These are phyloP conservation scores for Protonemura montana DNA, from an alignment of 2,888 invertebrate genomes.

Conservation along the genomic window DNA sequence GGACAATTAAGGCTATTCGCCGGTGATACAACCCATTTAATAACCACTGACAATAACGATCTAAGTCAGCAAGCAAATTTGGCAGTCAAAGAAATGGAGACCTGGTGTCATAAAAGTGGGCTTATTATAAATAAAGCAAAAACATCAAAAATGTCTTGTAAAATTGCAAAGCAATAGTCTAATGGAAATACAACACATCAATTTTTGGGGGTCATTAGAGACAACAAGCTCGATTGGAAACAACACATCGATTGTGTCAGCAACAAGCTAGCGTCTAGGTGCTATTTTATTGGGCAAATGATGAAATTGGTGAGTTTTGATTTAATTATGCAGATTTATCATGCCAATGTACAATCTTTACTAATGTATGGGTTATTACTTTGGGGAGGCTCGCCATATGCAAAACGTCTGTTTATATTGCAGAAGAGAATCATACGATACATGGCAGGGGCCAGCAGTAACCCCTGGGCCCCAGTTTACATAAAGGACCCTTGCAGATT, in stretches of 20 bases:
- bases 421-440: not conserved
- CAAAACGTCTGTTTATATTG: not conserved
- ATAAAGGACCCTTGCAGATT: not conserved
- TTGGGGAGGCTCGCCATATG: not conserved
- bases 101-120: too few relatives aligned
- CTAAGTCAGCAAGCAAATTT: too few relatives aligned
- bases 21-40: too few relatives aligned
- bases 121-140: too few relatives aligned
- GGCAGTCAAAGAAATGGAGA: too few relatives aligned
- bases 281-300: not conserved
- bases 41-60: too few relatives aligned
- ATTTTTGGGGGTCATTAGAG: too few relatives aligned
- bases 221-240: not conserved
- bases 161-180: too few relatives aligned
- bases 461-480: not conserved
- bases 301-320: not conserved
- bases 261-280: not conserved
- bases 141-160: too few relatives aligned
- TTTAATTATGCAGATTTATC: not conserved
- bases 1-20: too few relatives aligned
- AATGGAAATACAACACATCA: too few relatives aligned
- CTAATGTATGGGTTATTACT: not conserved
- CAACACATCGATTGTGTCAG: not conserved
- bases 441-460: not conserved
- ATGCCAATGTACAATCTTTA: not conserved